A percentile compares a stretch with the other conserved stretches of the same genome.
These are phyloP conservation scores for Tringa solitaria DNA, from an alignment of 2,113 vertebrate genomes.

Conservation along the genomic window DNA sequence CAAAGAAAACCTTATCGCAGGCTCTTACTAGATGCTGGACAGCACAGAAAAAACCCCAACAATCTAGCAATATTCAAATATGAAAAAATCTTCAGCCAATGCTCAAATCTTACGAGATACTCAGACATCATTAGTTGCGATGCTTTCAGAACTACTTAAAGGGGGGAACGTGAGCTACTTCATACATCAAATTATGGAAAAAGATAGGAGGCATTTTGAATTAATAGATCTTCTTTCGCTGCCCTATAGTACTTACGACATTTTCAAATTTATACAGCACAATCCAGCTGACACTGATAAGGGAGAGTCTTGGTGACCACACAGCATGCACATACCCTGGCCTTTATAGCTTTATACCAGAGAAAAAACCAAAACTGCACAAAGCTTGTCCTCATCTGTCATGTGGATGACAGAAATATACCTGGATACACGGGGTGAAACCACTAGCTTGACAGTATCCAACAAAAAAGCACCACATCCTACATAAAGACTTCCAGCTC, in stretches of 20 bases:
- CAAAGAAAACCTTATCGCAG: not conserved
- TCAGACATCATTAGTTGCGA: not conserved
- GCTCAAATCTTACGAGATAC: not conserved
- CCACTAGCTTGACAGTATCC: not conserved
- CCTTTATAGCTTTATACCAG: not conserved
- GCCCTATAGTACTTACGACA: not conserved
- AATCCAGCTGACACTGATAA: not conserved
- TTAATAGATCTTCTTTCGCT: not conserved
- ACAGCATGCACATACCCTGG: fast-evolving
- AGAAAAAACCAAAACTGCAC: not conserved
- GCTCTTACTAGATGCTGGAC: not conserved
- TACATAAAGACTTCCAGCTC: not conserved
- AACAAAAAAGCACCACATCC: not conserved
- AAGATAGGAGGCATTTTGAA: not conserved
- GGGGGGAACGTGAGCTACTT: not conserved
- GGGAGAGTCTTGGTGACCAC: not conserved
- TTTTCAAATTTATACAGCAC: not conserved
- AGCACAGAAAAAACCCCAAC: not conserved
- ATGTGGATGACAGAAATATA: not conserved
- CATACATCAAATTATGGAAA: not conserved
- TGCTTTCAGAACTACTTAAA: not conserved
- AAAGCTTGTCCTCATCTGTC: not conserved
- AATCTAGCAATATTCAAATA: not conserved
- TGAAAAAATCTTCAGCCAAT: not conserved
- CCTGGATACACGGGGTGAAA: not conserved